These are phyloP conservation scores for Pachypeltis micranthus DNA, from an alignment of 1,140 invertebrate genomes.

Conservation along the genomic window DNA sequence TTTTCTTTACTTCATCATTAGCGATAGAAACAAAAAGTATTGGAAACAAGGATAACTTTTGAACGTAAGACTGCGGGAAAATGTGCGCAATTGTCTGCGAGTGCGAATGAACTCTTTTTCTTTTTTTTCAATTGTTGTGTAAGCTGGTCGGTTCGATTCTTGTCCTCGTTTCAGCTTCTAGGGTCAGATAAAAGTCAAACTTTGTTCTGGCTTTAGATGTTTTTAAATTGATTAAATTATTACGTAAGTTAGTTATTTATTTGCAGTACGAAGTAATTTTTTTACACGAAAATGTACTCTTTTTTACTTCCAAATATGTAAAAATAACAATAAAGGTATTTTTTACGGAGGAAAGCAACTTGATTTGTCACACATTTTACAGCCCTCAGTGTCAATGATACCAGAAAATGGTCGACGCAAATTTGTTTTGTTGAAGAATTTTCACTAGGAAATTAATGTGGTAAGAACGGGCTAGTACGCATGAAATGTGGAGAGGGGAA, in stretches of 20 bases:
- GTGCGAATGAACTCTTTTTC: slow-evolving; percentile 14
- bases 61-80: slow-evolving; percentile 17
- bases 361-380: too few species aligned
- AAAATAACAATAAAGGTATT: slow-evolving; percentile 15
- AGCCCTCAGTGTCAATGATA: too few species aligned
- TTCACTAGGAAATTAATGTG: too few species aligned
- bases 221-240: slow-evolving; percentile 2
- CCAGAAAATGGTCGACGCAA: too few species aligned
- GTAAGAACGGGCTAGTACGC: too few species aligned
- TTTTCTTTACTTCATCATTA: slow-evolving; percentile 11
- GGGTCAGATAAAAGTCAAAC: neutral
- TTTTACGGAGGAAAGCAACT: slow-evolving; percentile 2
- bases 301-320: slow-evolving; percentile 3
- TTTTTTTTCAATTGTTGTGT: slow-evolving; percentile 8
- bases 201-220: slow-evolving; percentile 1
- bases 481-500: too few species aligned
- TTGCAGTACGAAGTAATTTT: slow-evolving; percentile 11
- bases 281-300: slow-evolving; percentile 13
- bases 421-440: too few species aligned
- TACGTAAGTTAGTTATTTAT: slow-evolving; percentile 12
- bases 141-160: slow-evolving; percentile 23
- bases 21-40: too few species aligned
- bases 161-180: slow-evolving; percentile 19
- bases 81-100: too few species aligned
- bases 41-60: slow-evolving; percentile 23